Conservation (phyloP, 2,797 vertebrate genomes). For the Mus spretus region DNA sequence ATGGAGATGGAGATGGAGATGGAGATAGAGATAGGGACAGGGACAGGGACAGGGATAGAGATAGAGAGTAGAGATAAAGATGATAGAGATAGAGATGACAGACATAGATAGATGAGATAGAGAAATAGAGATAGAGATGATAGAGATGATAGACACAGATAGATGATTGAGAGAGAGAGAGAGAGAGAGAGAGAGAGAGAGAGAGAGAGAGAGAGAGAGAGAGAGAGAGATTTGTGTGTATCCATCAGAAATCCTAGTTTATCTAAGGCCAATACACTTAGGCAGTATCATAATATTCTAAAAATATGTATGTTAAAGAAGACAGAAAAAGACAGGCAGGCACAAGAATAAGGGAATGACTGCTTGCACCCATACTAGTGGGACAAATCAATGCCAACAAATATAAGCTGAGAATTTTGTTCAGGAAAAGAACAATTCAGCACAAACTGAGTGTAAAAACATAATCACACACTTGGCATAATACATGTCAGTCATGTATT, state of each 20-base stretch:
- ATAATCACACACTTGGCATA: slow-evolving; percentile 19
- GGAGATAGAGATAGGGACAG: too few relatives aligned
- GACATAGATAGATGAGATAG: too few relatives aligned
- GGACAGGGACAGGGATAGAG: too few relatives aligned
- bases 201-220: too few relatives aligned
- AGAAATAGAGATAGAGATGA: too few relatives aligned
- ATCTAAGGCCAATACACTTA: background rate
- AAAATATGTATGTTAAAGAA: background rate
- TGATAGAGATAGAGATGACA: too few relatives aligned
- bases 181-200: too few relatives aligned
- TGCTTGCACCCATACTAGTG: background rate
- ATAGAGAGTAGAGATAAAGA: too few relatives aligned
- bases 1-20: too few relatives aligned
- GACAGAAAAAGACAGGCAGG: background rate
- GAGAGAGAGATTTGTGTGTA: background rate
- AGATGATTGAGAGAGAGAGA: too few relatives aligned
- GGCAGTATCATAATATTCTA: background rate
- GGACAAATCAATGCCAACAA: background rate
- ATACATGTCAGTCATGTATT: slow-evolving; percentile 12
- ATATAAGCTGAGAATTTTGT: background rate
- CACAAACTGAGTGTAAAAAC: slow-evolving; percentile 35
- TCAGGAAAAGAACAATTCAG: slow-evolving; percentile 6
- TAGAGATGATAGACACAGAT: too few relatives aligned
- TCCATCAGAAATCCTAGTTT: background rate
- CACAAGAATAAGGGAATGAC: rapidly evolving